Conservation (phyloP, 2,888 invertebrate species). For the Celastrina argiolus region DNA sequence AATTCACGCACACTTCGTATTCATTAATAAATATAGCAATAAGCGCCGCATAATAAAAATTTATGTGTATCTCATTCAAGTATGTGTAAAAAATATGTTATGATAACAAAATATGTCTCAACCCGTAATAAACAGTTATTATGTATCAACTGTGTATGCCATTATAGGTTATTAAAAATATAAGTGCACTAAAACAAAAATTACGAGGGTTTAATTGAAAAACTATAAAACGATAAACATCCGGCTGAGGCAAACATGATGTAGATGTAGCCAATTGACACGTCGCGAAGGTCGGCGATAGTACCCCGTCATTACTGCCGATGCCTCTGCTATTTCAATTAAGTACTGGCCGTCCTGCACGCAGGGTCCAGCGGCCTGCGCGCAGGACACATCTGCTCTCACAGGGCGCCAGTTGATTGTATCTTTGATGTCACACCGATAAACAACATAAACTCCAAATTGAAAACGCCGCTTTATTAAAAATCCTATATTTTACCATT, state of each 20-base stretch:
- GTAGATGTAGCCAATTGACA: background rate
- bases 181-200: background rate
- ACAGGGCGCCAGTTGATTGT: constrained; percentile 48
- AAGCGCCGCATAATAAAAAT: too few relatives aligned
- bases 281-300: background rate
- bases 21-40: too few relatives aligned
- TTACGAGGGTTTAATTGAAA: background rate
- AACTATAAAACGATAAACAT: background rate
- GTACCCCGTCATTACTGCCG: background rate
- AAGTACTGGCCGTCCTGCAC: background rate
- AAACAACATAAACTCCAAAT: constrained; percentile 71
- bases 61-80: too few relatives aligned
- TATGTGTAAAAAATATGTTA: too few relatives aligned
- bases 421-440: constrained; percentile 75
- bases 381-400: background rate
- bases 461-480: constrained; percentile 75
- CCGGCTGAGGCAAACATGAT: background rate
- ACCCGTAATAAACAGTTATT: background rate
- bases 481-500: constrained; percentile 74
- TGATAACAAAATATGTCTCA: too few relatives aligned
- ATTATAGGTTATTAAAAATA: background rate
- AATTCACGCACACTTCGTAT: too few relatives aligned
- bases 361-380: background rate
- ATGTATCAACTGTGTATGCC: background rate
- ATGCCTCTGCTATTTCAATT: background rate